Base-by-base conservation (phyloP, 2,797 vertebrate genomes). In the Acipenser oxyrinchus region DNA sequence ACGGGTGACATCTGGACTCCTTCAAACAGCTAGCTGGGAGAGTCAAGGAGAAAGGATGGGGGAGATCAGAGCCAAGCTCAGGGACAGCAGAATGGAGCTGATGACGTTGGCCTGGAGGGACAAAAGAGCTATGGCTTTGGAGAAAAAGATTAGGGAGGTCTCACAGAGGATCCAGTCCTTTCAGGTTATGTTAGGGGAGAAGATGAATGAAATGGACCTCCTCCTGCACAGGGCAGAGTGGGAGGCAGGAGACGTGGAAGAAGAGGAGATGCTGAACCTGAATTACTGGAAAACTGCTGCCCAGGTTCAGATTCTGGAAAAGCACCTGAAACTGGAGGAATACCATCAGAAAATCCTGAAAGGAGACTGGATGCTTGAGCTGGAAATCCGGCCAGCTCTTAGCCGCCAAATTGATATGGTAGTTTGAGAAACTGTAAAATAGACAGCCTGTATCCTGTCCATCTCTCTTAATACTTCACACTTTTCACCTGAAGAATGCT, bases 301-400 rank as follows among this genome's bases (percentile, higher is more conserved):
- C 1, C 15, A 70, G 12, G 13, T 73, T 0, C 4, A 77, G 55
- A 72, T 75, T 12, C 7, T 66, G 63, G 69, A 67, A 65, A 70
- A 71, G 68, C 72, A 48, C 11, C 72, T 82, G 57, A 69, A 77
- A 18, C 64, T 85, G 63, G 77, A 79, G 23, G 51, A 74, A 10
- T 82, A 82, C 12, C 75, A 64, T 13, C 68, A 71, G 58, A 64
- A 58, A 49, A 79, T 82, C 61, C 70, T 83, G 66, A 65, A 67
- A 55, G 59, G 66, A 0, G 77, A 83, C 62, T 80, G 80, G 78
- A 69, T 77, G 60, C 71, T 81, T 18, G 77, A 83, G 68, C 69
- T 83, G 71, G 71, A 82, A 67, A 69, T 83, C 67, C 74, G 69
- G n/a, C 78, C 79, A 52, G 6, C 67, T 13, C 66, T 82, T 2